Evolutionary conservation across 2,113 vertebrate genomes (phyloP).

Genomic region (Meleagris gallopavo): DNA sequence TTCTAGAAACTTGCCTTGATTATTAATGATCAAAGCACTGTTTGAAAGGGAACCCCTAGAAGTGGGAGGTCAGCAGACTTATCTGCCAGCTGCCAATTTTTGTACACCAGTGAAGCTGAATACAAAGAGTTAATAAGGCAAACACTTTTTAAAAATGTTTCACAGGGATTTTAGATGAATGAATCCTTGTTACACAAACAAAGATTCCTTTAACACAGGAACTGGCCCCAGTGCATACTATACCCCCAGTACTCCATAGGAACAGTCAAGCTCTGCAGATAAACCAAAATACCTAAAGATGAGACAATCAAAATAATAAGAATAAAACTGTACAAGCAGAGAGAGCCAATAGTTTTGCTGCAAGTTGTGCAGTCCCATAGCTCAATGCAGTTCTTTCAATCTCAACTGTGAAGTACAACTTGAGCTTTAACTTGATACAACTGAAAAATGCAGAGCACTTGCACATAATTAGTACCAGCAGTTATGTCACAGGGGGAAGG

Average conservation of each 20-base stretch:
- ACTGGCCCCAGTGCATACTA: not conserved
- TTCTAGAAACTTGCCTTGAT: not conserved
- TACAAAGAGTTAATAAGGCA: not conserved
- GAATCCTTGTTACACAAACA: conserved; percentile 54
- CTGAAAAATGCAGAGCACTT: not conserved
- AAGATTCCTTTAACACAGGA: conserved; percentile 35
- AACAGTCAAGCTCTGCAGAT: not conserved
- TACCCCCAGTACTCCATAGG: not conserved
- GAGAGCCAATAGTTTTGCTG: not conserved
- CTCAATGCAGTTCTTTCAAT: not conserved
- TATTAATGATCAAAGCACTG: not conserved
- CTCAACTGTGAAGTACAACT: not conserved
- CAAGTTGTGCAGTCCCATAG: not conserved
- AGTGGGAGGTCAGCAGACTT: not conserved
- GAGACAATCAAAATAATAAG: not conserved
- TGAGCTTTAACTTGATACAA: conserved; percentile 4
- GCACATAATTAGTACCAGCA: not conserved
- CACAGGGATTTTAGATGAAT: not conserved
- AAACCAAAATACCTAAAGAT: not conserved
- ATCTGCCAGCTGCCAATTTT: not conserved
- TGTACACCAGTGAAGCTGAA: not conserved
- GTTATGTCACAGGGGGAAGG: not conserved
- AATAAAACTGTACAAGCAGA: not conserved
- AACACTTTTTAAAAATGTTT: not conserved
- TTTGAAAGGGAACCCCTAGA: not conserved